Evolutionary conservation across 2,113 vertebrate species (phyloP), one percentile per base, ranked within the genome.

Genomic region (Parotia lawesii): DNA sequence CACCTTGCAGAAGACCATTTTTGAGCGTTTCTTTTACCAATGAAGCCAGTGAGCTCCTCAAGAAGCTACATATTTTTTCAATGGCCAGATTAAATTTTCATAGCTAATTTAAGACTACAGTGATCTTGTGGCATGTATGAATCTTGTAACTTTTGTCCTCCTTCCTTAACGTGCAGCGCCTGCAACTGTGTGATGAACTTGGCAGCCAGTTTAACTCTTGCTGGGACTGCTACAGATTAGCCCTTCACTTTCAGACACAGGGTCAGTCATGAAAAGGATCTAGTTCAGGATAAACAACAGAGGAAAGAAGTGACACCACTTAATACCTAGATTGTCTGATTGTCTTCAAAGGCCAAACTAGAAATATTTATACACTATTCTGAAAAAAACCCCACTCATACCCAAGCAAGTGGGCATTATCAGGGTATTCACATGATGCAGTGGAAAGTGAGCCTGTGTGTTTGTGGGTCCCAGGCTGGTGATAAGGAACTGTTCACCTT

Each of bases 341-440:
- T 77, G 51, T 40, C 53, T 82, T 45, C 38, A 78, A 45, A 62
- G 25, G 17, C 24, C 22, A 70, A 40, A 4, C 47, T 81, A 45
- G 47, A 84, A 74, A 71, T 66, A 87, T 31, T 48, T 73, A 15
- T 31, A 6, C 1, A 1, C 38, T 65, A 6, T 31, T 86, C n/a
- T 53, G 53, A 37, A 47, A 62, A 27, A 53, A 0, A 0, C 0
- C 4, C 6, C 9, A 17, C 11, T 67, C 14, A 5, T 53, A 27
- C 10, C 12, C 35, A 66, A 64, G 6, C 9, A 50, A 33, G 13
- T 21, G 38, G 51, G 15, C 15, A 70, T 21, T 53, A 77, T 35
- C 35, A n/a, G 40, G 22, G 3, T 61, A 31, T 84, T 89, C 31
- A 70, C 22, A 12, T 37, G 17, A 28, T 45, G 60, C 40, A 70